Evolutionary conservation across 2,113 vertebrate species (phyloP).

Genomic region (Corythoichthys intestinalis): DNA sequence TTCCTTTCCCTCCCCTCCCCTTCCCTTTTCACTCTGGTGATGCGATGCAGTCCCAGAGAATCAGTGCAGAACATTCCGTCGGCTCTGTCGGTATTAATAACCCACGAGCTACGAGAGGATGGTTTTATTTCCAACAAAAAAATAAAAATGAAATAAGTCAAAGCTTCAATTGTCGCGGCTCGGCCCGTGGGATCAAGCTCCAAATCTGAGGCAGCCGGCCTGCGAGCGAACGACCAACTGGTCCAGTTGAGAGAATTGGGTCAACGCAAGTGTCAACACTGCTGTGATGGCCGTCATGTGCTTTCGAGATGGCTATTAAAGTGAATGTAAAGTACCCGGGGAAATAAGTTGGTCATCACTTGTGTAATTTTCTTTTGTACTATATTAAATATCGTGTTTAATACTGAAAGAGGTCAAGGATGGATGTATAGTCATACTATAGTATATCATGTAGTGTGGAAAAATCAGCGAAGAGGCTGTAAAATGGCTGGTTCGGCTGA

Average conservation of each 20-base stretch:
- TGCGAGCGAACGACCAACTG: constrained; percentile 54
- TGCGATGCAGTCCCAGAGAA: constrained; percentile 56
- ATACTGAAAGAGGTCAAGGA: no score
- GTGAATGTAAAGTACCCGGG: neutral
- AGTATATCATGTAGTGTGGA: no score
- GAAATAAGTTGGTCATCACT: neutral
- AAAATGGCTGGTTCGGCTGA: no score
- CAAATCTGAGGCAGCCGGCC: constrained; percentile 34
- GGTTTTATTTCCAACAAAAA: constrained; percentile 45
- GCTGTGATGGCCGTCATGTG: constrained; percentile 13
- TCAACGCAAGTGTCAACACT: constrained; percentile 52
- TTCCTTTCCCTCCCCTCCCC: constrained; percentile 31
- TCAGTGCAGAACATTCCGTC: constrained; percentile 61
- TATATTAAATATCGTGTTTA: no score
- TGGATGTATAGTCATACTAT: no score
- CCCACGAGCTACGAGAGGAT: constrained; percentile 54
- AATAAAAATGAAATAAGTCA: neutral
- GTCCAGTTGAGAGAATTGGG: constrained; percentile 63
- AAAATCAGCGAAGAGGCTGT: no score
- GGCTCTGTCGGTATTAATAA: constrained; percentile 65
- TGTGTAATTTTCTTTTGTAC: no score
- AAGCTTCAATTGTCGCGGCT: constrained; percentile 56
- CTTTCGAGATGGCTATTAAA: constrained; percentile 20
- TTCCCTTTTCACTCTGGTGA: constrained; percentile 49
- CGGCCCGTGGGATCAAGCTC: constrained; percentile 54